Evolutionary conservation across 2,888 invertebrate genomes (phyloP), one percentile per base, ranked within the genome.

Genomic region (Sarcophaga variegata): DNA sequence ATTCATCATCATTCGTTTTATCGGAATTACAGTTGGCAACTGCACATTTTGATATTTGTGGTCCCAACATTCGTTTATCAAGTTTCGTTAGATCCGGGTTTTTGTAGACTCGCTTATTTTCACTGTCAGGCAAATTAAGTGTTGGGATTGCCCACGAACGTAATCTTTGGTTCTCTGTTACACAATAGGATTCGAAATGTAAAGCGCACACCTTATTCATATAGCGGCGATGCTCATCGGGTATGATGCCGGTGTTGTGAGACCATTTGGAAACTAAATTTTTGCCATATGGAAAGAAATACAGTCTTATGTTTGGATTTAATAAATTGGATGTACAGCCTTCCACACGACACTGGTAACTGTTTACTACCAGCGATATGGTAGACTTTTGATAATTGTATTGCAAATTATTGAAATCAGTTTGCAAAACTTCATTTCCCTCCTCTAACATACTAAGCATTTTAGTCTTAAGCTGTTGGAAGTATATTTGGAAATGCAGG

Each of bases 141-240:
- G 92, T 92, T 0, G 92, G 92, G 79, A 92, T 87, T 14, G 91
- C 91, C 92, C 92, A 92, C 0, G 90, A 86, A 27, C 90, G 89
- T 8, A 92, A 63, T 8, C 91, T 90, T 25, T 89, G 90, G 3
- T 89, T 85, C 27, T 89, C 89, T 0, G 88, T 88, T 14, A 90
- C 74, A 20, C 92, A 92, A 11, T 63, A 80, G 0, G 89, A 10
- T 62, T 92, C 92, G 60, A 92, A 92, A 77, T 92, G 92, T 10
- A 85, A 86, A 54, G 89, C 88, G n/a, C 92, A 92, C n/a, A 92
- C 89, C 59, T 90, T 91, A n/a, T 89, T 88, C 87, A 90, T 86
- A 74, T 91, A 90, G 1, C 90, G 89, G 37, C 90, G 90, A 47
- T 89, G 80, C 59, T 91, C 90, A 45, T 88, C 81, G 20, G 88